These are phyloP conservation scores for Pseudomyrmex dendroicus DNA, from an alignment of 1,140 invertebrate genomes.

Conservation along the genomic window DNA sequence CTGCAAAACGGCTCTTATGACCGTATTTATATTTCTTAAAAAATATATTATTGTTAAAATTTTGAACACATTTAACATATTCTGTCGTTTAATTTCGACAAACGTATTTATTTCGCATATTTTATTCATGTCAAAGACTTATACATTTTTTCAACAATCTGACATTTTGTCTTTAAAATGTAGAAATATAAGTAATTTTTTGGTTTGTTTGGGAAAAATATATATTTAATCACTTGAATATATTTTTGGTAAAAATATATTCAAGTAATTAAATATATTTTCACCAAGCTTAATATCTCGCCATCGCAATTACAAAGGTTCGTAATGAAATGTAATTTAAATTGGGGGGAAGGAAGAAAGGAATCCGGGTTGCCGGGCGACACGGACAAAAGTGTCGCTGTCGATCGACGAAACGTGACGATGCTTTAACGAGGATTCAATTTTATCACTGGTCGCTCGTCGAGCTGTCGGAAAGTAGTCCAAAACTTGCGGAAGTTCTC, in stretches of 20 bases:
- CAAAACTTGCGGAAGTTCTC: conserved; percentile 11
- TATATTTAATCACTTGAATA: background rate
- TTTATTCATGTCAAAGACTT: no score
- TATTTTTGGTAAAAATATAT: conserved; percentile 1
- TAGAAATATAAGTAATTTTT: background rate
- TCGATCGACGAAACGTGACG: conserved; percentile 74
- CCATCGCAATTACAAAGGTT: conserved; percentile 1
- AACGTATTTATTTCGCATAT: no score
- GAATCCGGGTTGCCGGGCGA: conserved; percentile 29
- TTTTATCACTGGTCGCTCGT: conserved; percentile 53
- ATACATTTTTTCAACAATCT: background rate
- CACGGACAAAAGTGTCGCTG: conserved; percentile 69
- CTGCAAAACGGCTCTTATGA: no score
- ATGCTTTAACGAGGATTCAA: conserved; percentile 78
- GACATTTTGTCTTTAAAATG: background rate
- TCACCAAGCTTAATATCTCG: background rate
- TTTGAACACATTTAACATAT: background rate
- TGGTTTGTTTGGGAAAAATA: background rate
- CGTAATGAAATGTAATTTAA: conserved; percentile 73
- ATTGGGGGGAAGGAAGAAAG: conserved; percentile 24
- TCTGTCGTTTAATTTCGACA: background rate
- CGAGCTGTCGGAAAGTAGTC: conserved; percentile 9
- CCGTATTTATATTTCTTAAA: no score
- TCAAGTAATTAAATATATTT: background rate
- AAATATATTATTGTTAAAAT: no score